Conservation (phyloP, 1,140 invertebrate genomes). For the Ooceraea biroi region DNA sequence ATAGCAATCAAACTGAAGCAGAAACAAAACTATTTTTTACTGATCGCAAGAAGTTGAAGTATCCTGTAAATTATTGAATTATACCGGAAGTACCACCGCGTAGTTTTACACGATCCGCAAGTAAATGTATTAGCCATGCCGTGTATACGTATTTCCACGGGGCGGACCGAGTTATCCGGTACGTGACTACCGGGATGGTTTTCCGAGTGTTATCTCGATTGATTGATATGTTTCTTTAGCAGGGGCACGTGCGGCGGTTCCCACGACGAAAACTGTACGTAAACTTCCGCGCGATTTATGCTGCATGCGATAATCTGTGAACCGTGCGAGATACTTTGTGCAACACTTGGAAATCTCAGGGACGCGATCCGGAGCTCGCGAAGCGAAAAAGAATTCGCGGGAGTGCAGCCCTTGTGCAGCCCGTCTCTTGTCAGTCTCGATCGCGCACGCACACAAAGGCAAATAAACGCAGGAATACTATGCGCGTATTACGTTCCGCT, state of each 20-base stretch:
- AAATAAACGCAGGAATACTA: too few relatives aligned
- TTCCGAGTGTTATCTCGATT: conserved; percentile 54
- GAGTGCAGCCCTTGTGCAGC: too few relatives aligned
- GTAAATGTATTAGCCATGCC: neutral
- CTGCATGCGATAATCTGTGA: conserved; percentile 21
- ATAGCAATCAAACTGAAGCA: neutral
- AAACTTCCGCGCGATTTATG: conserved; percentile 28
- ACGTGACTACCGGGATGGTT: conserved; percentile 38
- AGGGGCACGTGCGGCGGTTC: conserved; percentile 8
- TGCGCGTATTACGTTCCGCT: too few relatives aligned
- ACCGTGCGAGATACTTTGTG: neutral
- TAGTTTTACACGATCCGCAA: neutral
- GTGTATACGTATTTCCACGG: conserved; percentile 8
- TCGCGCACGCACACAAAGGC: neutral
- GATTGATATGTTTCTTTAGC: conserved; percentile 57
- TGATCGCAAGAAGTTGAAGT: neutral
- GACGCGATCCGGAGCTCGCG: neutral
- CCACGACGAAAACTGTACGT: conserved; percentile 14
- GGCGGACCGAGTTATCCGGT: conserved; percentile 25
- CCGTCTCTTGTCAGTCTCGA: neutral
- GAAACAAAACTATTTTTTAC: neutral
- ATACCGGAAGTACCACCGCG: too few relatives aligned
- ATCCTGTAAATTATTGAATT: too few relatives aligned
- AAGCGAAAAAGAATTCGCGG: conserved; percentile 4
- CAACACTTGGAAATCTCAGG: neutral